Evolutionary conservation across 2,113 vertebrate species (phyloP).

Genomic region (Vireo altiloquus): DNA sequence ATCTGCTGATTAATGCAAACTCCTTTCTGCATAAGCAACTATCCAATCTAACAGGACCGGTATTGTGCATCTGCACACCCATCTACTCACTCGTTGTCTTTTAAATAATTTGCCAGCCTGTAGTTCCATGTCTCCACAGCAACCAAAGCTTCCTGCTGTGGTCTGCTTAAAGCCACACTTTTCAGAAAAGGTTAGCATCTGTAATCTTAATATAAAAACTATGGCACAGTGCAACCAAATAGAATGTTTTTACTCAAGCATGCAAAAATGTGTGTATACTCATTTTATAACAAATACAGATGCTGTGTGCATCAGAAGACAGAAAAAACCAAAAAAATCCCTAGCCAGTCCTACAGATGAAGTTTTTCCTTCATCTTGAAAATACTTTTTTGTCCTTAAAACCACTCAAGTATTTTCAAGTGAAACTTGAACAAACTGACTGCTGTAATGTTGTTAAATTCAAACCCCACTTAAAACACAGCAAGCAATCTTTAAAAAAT

Average conservation of each 20-base stretch:
- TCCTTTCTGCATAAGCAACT: background rate
- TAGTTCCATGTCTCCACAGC: background rate
- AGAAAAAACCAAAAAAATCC: background rate
- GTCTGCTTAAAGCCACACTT: background rate
- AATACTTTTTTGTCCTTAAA: background rate
- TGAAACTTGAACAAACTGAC: background rate
- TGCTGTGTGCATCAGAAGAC: background rate
- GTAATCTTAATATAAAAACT: background rate
- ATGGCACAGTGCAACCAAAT: background rate
- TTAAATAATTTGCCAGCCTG: background rate
- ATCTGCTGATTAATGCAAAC: background rate
- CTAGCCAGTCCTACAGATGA: background rate
- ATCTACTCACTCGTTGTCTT: background rate
- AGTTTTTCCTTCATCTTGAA: background rate
- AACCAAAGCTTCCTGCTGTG: background rate
- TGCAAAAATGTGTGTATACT: background rate
- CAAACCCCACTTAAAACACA: background rate
- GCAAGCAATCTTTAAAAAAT: background rate
- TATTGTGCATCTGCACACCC: fast-evolving
- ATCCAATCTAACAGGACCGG: background rate
- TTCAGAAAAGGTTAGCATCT: background rate
- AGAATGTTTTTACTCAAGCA: background rate
- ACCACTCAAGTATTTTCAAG: background rate
- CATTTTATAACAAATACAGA: background rate
- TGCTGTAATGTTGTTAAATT: background rate